Base-by-base conservation (phyloP, 1,140 invertebrate genomes). In the Idris sp. region DNA sequence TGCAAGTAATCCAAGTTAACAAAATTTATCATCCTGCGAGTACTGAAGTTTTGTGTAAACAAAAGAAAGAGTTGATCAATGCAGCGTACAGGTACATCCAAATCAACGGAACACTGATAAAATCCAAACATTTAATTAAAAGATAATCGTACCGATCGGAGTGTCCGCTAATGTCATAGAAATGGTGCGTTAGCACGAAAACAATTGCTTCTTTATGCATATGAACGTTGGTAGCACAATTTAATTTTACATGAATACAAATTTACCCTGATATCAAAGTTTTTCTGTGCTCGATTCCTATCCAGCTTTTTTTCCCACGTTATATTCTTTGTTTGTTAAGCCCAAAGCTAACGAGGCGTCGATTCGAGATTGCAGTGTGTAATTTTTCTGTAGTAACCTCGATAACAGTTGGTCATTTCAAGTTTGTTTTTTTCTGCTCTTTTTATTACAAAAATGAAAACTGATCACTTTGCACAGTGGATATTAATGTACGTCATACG, bases 81-180 rank as follows among this genome's bases (percentile, higher is more conserved):
- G 28, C 9, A 33, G 19, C 35, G 13, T 9, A 7, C 7, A 28
- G 33, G 26, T 5, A 28, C 15, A 7, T 22, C 71, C 48, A 41
- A 73, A 73, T 56, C 73, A 69, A 9, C 36, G 56, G 40, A 54
- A 58, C 30, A 38, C 67, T 76, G 83, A 84, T 71, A 76, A 76
- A 59, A 84, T 79, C 72, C 83, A 84, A 84, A 82, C 81, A 81
- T 84, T 84, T 83, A 84, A 84, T 84, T 84, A 84, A 83, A 84
- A 84, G 83, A 84, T 84, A 84, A 84, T 84, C 83, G 79, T 80
- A 56, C 74, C 74, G 76, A 84, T 84, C 79, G n/a, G 79, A 44
- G 67, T 65, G 51, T 76, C 49, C 79, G 77, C 76, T 84, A 82
- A 83, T 84, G 81, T 84, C 81, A 80, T 79, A 80, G 79, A 78